Percentiles rank a stretch among this genome's conserved stretches.
Evolutionary conservation across 2,113 vertebrate species (phyloP).

Genomic region (Lamprologus sp.): DNA sequence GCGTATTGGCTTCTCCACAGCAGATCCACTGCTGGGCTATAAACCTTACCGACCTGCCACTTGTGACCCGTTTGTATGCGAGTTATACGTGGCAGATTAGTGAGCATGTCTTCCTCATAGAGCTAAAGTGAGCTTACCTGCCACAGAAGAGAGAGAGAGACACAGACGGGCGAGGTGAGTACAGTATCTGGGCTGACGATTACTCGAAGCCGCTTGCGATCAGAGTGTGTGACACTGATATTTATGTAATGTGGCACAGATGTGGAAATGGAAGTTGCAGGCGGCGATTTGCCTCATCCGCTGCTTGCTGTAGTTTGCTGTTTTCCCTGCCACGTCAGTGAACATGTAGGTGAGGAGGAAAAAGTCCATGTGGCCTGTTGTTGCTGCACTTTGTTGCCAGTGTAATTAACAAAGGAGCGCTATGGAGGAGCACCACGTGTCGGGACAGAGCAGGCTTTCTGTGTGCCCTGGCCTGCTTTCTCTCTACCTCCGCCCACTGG

Average conservation of each 20-base stretch:
- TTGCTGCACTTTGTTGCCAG: background rate
- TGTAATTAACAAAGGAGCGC: constrained; percentile 60
- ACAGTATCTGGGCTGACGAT: background rate
- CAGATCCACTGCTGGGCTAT: background rate
- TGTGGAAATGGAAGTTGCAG: background rate
- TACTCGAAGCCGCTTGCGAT: background rate
- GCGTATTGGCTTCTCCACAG: background rate
- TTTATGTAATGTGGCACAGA: background rate
- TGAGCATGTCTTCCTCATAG: constrained; percentile 37
- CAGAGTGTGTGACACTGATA: background rate
- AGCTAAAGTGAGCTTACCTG: constrained; percentile 31
- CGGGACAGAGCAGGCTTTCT: background rate
- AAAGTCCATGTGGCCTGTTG: background rate
- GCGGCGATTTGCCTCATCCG: background rate
- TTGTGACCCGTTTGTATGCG: background rate
- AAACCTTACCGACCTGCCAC: background rate
- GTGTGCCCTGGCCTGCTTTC: constrained; percentile 8
- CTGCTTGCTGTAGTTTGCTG: background rate
- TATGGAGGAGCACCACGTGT: constrained; percentile 66
- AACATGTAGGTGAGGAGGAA: background rate
- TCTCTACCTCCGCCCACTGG: constrained; percentile 35
- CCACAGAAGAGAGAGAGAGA: background rate
- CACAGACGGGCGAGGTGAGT: constrained; percentile 51
- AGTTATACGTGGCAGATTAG: constrained; percentile 43
- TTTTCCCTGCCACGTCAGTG: constrained; percentile 29